These are phyloP conservation scores for Xenopus petersii DNA, from an alignment of 2,797 vertebrate genomes.

Conservation along the genomic window DNA sequence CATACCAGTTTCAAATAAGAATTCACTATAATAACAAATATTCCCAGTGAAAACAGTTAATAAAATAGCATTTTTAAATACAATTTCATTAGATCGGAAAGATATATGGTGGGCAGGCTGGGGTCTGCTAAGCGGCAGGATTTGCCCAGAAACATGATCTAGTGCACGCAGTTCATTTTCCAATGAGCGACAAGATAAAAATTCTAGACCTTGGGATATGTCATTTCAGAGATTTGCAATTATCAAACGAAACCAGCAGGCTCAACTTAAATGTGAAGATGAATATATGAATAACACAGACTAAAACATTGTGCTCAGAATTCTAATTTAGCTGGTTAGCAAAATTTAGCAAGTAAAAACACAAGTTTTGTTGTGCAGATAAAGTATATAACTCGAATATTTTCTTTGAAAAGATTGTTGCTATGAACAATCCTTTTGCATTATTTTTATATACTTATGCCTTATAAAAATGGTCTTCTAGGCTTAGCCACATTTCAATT, in stretches of 20 bases:
- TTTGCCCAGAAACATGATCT: not conserved
- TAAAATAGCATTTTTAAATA: not conserved
- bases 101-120: not conserved
- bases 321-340: no score
- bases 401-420: no score
- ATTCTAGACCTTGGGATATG: constrained; percentile 22
- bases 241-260: constrained; percentile 31
- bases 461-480: constrained; percentile 51
- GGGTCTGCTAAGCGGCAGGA: not conserved
- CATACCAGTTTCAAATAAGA: no score
- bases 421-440: no score
- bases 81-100: not conserved
- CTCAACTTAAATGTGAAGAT: constrained; percentile 23
- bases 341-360: no score
- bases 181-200: constrained; percentile 20
- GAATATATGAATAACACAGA: constrained; percentile 14
- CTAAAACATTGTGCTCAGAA: constrained; percentile 4
- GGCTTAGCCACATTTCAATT: constrained; percentile 60
- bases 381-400: not conserved
- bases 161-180: constrained; percentile 22
- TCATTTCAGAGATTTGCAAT: constrained; percentile 13
- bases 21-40: no score
- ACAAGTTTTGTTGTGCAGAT: not conserved
- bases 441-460: constrained; percentile 24
- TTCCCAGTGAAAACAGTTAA: no score